A percentile compares a stretch with the other conserved stretches of the same genome.
phyloP scores from a whole-genome alignment of 2,113 vertebrate genomes.

The Pithys albifrons region DNA sequence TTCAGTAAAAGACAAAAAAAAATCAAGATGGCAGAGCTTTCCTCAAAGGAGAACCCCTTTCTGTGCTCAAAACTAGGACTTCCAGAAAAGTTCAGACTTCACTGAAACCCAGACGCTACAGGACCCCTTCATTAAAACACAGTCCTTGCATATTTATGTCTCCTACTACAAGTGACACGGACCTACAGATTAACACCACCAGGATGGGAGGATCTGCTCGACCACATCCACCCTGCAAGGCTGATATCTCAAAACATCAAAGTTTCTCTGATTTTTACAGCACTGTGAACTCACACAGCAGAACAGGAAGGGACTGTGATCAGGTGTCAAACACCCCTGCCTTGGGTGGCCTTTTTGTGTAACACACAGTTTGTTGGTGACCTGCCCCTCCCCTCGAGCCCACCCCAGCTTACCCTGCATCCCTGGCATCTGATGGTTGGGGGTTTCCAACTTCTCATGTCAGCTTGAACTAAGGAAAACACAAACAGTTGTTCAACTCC shows the following conservation, averaged over 20 bases:
- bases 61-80: neutral
- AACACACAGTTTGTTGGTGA: neutral
- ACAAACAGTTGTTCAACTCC: constrained; percentile 68
- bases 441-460: constrained; percentile 68
- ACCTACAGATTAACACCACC: neutral
- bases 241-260: neutral
- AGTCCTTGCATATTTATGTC: neutral
- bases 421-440: constrained; percentile 66
- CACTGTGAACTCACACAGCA: neutral
- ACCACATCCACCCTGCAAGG: neutral
- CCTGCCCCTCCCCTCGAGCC: constrained; percentile 60
- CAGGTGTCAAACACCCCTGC: neutral
- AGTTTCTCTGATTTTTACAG: neutral
- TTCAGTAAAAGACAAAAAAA: neutral
- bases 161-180: neutral
- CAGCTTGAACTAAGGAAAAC: constrained; percentile 72
- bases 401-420: constrained; percentile 66
- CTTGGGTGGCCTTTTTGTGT: neutral
- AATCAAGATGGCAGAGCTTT: neutral
- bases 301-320: neutral
- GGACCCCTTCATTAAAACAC: neutral
- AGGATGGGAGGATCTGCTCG: neutral
- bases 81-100: neutral
- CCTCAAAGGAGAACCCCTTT: neutral
- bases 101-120: neutral